These are phyloP conservation scores for Pseudanteris insignis DNA, from an alignment of 2,888 invertebrate genomes.

Conservation along the genomic window DNA sequence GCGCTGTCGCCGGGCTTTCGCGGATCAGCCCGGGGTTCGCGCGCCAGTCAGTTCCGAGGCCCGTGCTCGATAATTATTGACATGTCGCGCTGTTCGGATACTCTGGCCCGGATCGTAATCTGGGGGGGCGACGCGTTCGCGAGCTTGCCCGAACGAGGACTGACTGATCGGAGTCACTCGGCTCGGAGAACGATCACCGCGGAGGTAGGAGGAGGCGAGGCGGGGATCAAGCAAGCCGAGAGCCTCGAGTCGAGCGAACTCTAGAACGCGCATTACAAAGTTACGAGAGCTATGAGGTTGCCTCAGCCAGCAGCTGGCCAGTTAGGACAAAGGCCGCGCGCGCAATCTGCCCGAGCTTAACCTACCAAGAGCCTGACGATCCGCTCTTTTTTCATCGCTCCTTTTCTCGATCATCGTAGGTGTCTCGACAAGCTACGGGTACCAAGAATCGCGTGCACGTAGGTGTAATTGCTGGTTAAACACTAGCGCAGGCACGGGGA, in stretches of 20 bases:
- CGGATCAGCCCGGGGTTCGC: neutral
- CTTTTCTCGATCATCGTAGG: no score
- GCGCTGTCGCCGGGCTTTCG: no score
- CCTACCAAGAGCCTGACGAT: neutral
- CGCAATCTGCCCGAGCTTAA: slow-evolving; percentile 3
- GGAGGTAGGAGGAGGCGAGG: neutral
- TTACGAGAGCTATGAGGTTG: slow-evolving; percentile 14
- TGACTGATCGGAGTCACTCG: no score
- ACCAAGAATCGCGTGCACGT: no score
- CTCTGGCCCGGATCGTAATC: no score
- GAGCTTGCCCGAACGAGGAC: slow-evolving; percentile 38
- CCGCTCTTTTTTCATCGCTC: no score
- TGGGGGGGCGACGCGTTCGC: slow-evolving; percentile 30
- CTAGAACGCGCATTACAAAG: slow-evolving; percentile 17
- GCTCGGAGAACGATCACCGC: neutral
- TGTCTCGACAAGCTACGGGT: no score
- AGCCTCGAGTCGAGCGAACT: no score
- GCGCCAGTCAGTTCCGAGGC: slow-evolving; percentile 17
- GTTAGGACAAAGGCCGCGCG: slow-evolving; percentile 14
- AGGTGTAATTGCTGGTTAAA: no score
- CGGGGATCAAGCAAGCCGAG: neutral
- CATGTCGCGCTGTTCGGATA: slow-evolving; percentile 11
- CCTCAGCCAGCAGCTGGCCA: slow-evolving; percentile 10
- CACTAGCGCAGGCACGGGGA: neutral
- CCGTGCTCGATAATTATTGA: slow-evolving; percentile 27